Percentiles rank a stretch among this genome's conserved stretches.
These are phyloP conservation scores for Tachycineta bicolor DNA, from an alignment of 2,113 vertebrate species.

Conservation along the genomic window DNA sequence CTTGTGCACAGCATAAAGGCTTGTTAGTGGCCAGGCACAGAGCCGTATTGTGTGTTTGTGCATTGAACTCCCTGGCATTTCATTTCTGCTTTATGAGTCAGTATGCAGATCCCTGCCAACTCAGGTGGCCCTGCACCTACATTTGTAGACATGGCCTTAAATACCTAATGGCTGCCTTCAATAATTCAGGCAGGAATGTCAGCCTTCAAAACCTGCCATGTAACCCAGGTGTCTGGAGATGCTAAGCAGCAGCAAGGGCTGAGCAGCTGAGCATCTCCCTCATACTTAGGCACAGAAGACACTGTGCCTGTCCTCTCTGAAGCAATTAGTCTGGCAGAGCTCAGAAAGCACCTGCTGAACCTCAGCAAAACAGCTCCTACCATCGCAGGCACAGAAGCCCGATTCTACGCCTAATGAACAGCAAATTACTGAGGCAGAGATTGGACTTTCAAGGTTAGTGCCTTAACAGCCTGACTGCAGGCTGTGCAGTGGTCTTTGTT, in stretches of 20 bases:
- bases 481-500: background rate
- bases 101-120: background rate
- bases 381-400: background rate
- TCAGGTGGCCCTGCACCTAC: background rate
- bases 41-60: background rate
- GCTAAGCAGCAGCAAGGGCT: background rate
- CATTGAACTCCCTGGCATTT: background rate
- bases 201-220: background rate
- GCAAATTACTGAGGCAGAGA: background rate
- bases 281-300: background rate
- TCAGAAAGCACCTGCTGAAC: background rate
- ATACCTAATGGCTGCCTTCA: background rate
- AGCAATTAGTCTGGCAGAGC: background rate
- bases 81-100: conserved; percentile 3
- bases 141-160: background rate
- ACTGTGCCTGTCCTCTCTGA: background rate
- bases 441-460: background rate
- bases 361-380: background rate
- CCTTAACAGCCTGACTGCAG: background rate
- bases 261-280: background rate
- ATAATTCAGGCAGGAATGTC: background rate
- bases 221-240: background rate
- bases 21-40: background rate
- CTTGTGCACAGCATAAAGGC: background rate
- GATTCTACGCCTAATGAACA: background rate